These are phyloP conservation scores for Ormia ochracea DNA, from an alignment of 2,888 invertebrate species.

Conservation along the genomic window DNA sequence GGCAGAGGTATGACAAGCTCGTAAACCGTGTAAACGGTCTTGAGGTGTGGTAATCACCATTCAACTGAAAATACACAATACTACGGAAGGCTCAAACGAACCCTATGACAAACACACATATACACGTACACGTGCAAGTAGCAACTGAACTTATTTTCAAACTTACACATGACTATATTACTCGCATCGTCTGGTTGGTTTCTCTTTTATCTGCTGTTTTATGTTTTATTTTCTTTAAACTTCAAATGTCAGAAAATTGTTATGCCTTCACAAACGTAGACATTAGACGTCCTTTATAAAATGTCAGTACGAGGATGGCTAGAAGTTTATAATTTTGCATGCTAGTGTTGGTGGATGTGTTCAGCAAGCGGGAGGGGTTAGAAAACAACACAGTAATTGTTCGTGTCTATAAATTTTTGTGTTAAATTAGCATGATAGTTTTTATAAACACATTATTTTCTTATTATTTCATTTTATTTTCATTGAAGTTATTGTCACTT, in stretches of 20 bases:
- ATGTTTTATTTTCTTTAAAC: slow-evolving; percentile 35
- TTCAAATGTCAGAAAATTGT: slow-evolving; percentile 51
- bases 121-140: too few relatives aligned
- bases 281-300: slow-evolving; percentile 57
- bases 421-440: slow-evolving; percentile 11
- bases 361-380: neutral
- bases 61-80: neutral
- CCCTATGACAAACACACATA: neutral
- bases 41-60: neutral
- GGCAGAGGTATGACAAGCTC: neutral
- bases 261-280: slow-evolving; percentile 45
- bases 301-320: slow-evolving; percentile 3
- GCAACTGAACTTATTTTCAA: neutral
- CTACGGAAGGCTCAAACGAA: neutral
- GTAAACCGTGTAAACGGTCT: neutral
- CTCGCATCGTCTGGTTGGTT: neutral
- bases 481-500: neutral
- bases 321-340: too few relatives aligned
- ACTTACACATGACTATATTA: slow-evolving; percentile 15
- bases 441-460: slow-evolving; percentile 12
- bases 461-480: neutral
- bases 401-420: neutral
- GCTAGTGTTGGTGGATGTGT: neutral
- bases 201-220: neutral
- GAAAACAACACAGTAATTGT: neutral